Percentiles rank a stretch among this genome's conserved stretches.
Evolutionary conservation across 37 sponge, comb jelly and placozoan species (phyloP).

Genomic region (Halisarca cf. caerulea): DNA sequence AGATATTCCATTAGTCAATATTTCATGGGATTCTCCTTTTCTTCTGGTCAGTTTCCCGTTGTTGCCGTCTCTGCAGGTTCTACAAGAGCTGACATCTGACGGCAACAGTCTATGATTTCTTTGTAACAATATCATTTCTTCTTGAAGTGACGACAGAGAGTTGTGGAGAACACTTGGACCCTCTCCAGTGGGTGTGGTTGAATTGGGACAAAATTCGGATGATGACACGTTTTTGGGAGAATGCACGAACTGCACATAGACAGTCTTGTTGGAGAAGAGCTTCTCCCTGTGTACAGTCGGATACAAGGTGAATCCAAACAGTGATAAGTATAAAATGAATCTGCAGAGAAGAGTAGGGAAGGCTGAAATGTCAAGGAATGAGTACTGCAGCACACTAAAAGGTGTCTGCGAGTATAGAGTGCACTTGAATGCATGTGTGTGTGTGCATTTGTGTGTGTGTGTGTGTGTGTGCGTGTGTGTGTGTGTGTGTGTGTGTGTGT

Average conservation of each 20-base stretch:
- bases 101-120: background rate
- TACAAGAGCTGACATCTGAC: background rate
- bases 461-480: too few species aligned
- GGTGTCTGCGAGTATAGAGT: too few species aligned
- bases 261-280: background rate
- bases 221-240: background rate
- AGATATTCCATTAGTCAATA: background rate
- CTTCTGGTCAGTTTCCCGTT: background rate
- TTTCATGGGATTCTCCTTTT: background rate
- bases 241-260: conserved; percentile 11
- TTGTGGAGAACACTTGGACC: background rate
- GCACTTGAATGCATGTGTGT: too few species aligned
- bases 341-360: conserved; percentile 25
- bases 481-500: too few species aligned
- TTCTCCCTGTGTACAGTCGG: conserved; percentile 38
- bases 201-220: background rate
- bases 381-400: too few species aligned
- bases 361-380: too few species aligned
- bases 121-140: background rate
- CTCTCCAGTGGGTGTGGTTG: background rate
- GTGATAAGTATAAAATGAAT: conserved; percentile 70
- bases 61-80: background rate
- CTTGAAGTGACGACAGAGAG: background rate
- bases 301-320: conserved; percentile 84
- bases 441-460: too few species aligned